A percentile compares a stretch with the other conserved stretches of the same genome.
These are phyloP conservation scores for Ramphastos sulfuratus DNA, from an alignment of 2,113 vertebrate genomes.

Conservation along the genomic window DNA sequence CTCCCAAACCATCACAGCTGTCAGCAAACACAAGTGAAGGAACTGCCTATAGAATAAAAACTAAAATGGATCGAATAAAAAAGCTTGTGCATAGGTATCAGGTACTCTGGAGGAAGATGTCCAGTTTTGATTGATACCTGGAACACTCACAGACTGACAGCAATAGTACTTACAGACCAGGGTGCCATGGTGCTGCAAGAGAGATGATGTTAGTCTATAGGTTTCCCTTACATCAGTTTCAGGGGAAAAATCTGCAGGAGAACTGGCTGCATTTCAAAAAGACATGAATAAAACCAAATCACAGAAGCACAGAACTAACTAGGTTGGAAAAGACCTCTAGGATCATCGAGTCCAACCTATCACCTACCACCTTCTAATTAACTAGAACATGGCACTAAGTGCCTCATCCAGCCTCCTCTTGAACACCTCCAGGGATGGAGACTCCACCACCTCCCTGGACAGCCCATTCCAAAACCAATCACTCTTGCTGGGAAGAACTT, in stretches of 20 bases:
- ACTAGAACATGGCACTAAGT: no score
- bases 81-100: background rate
- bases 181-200: background rate
- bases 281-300: background rate
- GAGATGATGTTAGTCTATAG: rapidly evolving
- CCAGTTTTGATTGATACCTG: background rate
- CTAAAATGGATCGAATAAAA: background rate
- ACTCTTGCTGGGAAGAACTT: no score
- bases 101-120: background rate
- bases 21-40: background rate
- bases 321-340: no score
- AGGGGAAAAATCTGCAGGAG: background rate
- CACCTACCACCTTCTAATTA: no score
- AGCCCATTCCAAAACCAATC: no score
- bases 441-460: no score
- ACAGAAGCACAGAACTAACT: no score
- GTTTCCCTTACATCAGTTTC: background rate
- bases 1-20: no score
- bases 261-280: background rate
- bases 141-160: background rate
- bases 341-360: no score
- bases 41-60: background rate
- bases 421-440: no score
- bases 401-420: no score
- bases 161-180: background rate